Evolutionary conservation across 2,113 vertebrate genomes (phyloP).

Genomic region (Salvator merianae): DNA sequence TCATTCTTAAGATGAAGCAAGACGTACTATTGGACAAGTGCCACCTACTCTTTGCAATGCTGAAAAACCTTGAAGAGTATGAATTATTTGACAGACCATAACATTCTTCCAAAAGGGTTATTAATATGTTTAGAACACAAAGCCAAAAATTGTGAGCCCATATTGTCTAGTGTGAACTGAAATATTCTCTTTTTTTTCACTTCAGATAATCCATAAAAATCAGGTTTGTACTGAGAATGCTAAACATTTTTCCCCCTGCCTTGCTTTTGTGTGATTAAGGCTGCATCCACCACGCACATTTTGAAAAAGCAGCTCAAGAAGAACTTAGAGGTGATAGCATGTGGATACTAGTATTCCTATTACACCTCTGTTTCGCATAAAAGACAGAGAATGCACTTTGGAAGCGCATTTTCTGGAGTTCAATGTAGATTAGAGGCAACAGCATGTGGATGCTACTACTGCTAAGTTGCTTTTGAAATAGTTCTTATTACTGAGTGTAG

Average conservation of each 20-base stretch:
- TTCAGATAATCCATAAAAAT: background rate
- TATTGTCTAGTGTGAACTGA: background rate
- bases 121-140: background rate
- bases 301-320: too few species aligned
- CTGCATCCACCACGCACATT: too few species aligned
- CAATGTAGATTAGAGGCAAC: too few species aligned
- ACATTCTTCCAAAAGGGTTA: background rate
- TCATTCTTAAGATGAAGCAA: background rate
- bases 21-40: background rate
- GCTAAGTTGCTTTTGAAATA: too few species aligned
- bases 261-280: background rate
- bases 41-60: background rate
- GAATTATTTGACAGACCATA: background rate
- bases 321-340: too few species aligned
- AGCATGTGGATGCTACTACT: too few species aligned
- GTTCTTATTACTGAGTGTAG: too few species aligned
- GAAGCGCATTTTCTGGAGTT: too few species aligned
- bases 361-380: too few species aligned
- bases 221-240: background rate
- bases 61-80: background rate
- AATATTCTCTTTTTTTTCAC: background rate
- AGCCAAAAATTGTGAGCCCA: background rate
- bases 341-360: too few species aligned
- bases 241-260: too few species aligned
- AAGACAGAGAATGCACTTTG: too few species aligned